A percentile compares a stretch with the other conserved stretches of the same genome.
Conservation (phyloP, 2,113 vertebrate species). For the Noturus placidus region DNA sequence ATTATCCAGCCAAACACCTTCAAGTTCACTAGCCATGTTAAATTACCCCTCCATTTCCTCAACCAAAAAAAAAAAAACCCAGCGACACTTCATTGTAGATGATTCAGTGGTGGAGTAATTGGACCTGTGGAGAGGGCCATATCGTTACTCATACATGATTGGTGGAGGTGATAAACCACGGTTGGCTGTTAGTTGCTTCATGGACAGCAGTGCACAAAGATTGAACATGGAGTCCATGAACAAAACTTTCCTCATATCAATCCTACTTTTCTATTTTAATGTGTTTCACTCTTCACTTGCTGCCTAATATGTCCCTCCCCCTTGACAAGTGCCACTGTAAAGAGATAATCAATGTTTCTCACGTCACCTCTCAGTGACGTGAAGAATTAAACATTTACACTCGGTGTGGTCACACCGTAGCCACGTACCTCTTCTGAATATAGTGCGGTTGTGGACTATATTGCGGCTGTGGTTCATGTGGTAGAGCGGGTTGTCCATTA, state of each 20-base stretch:
- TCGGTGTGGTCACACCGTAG: too few species aligned
- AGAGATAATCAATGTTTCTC: too few species aligned
- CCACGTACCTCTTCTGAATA: too few species aligned
- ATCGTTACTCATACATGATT: not conserved
- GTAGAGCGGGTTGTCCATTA: too few species aligned
- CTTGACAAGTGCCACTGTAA: too few species aligned
- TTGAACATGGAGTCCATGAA: not conserved
- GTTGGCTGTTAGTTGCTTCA: not conserved
- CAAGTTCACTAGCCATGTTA: conserved; percentile 45
- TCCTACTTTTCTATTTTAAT: not conserved
- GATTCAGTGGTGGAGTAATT: conserved; percentile 48
- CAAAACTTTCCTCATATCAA: not conserved
- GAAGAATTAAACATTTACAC: too few species aligned
- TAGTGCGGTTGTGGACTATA: too few species aligned
- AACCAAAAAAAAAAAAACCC: conserved; percentile 57
- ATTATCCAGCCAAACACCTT: conserved; percentile 60
- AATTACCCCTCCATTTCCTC: conserved; percentile 58
- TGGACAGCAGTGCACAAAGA: not conserved
- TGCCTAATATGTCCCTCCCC: too few species aligned
- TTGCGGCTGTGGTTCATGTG: too few species aligned
- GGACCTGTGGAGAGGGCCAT: conserved; percentile 40
- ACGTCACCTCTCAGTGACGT: too few species aligned
- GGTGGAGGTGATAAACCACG: conserved; percentile 2
- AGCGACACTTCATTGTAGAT: conserved; percentile 60
- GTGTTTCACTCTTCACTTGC: too few species aligned